phyloP scores from a whole-genome alignment of 2,797 vertebrate genomes.

The Somateria mollissima region DNA sequence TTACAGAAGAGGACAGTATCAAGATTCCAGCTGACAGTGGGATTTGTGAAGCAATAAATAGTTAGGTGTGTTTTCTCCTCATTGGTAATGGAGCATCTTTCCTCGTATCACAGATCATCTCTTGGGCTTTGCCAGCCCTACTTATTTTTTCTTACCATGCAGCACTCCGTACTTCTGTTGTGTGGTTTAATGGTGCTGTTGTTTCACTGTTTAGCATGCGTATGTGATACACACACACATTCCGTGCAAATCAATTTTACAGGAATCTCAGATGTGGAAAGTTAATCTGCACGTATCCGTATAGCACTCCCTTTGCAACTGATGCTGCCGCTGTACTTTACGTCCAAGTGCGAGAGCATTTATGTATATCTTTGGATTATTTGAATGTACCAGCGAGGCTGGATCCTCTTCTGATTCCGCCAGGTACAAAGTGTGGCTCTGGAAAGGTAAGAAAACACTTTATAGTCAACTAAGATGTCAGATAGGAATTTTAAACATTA shows the following conservation, averaged over 20 bases:
- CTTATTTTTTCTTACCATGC: neutral
- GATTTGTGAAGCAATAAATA: neutral
- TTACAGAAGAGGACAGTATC: rapidly evolving
- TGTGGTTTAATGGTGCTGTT: neutral
- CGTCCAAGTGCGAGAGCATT: rapidly evolving
- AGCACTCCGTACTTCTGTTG: too few species aligned
- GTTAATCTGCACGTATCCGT: constrained; percentile 73
- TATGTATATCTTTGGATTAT: constrained; percentile 37
- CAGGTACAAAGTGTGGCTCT: constrained; percentile 61
- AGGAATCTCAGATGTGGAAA: constrained; percentile 76
- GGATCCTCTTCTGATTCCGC: neutral
- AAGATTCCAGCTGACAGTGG: rapidly evolving
- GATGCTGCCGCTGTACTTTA: constrained; percentile 7
- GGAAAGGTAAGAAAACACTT: constrained; percentile 5
- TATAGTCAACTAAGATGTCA: neutral
- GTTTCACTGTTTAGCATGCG: neutral
- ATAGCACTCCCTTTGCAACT: neutral
- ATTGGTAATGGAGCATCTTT: rapidly evolving
- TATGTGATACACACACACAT: neutral
- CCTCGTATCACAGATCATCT: rapidly evolving
- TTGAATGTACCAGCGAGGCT: rapidly evolving
- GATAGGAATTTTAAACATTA: neutral
- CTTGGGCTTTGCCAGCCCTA: neutral
- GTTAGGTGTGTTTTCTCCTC: neutral
- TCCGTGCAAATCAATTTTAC: neutral